phyloP scores from a whole-genome alignment of 2,797 vertebrate genomes.

The Oreortyx pictus region DNA sequence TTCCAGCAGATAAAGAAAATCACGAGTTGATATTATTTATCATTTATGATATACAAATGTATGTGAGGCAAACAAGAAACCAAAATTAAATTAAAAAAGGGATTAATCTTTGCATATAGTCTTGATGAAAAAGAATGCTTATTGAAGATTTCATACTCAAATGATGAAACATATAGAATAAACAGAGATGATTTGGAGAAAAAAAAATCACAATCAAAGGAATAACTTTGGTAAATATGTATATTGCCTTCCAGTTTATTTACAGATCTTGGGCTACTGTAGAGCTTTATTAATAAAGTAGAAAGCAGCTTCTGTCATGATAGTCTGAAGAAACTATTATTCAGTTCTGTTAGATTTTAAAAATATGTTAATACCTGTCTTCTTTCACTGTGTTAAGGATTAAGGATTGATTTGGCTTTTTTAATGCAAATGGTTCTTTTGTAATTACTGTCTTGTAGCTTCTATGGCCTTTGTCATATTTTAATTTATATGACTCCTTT shows the following conservation, averaged over 20 bases:
- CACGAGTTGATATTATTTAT: not conserved
- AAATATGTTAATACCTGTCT: not conserved
- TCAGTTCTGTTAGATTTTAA: not conserved
- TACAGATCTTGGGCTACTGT: not conserved
- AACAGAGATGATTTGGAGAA: not conserved
- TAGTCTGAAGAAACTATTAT: not conserved
- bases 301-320: not conserved
- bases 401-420: not conserved
- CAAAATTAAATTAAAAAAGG: not conserved
- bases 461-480: not conserved
- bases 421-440: not conserved
- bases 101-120: not conserved
- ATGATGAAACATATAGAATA: not conserved
- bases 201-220: not conserved
- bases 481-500: not conserved
- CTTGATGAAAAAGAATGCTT: not conserved
- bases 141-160: not conserved
- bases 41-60: not conserved
- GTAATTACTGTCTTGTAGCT: not conserved
- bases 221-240: not conserved
- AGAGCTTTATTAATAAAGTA: not conserved
- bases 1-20: not conserved
- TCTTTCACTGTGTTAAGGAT: not conserved
- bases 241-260: not conserved
- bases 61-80: not conserved